Percentiles rank a stretch among this genome's conserved stretches.
phyloP scores from a whole-genome alignment of 1,140 invertebrate genomes.

The Zaprionus davidi region DNA sequence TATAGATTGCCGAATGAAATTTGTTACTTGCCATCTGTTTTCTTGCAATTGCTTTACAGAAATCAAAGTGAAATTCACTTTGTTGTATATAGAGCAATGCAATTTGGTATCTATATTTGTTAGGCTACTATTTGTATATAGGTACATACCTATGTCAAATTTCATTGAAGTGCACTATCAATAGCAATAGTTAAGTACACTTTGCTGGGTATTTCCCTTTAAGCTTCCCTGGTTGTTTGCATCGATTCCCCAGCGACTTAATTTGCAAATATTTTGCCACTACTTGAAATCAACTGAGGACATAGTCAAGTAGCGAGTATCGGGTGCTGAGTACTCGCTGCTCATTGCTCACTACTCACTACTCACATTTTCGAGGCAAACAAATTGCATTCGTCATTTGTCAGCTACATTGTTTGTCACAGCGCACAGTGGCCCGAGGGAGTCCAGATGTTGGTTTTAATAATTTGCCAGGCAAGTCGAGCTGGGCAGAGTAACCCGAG shows the following conservation, averaged over 20 bases:
- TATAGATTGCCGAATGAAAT: not conserved
- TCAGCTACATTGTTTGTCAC: conserved; percentile 48
- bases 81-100: not conserved
- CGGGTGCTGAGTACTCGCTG: not conserved
- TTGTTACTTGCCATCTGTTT: too few relatives aligned
- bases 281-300: conserved; percentile 17
- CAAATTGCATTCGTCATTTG: conserved; percentile 55
- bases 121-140: too few relatives aligned
- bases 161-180: too few relatives aligned
- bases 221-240: conserved; percentile 8
- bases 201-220: not conserved
- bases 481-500: not conserved
- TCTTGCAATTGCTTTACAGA: not conserved
- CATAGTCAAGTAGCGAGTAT: not conserved
- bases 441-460: conserved; percentile 35
- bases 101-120: not conserved
- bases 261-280: conserved; percentile 77
- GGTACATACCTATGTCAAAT: too few relatives aligned
- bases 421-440: conserved; percentile 27
- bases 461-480: conserved; percentile 34
- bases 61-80: not conserved
- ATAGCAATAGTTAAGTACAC: not conserved
- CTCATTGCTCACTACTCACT: not conserved
- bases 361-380: conserved; percentile 29
- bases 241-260: conserved; percentile 62